Base-by-base conservation (phyloP, 2,113 vertebrate genomes). In the Promerops cafer region DNA sequence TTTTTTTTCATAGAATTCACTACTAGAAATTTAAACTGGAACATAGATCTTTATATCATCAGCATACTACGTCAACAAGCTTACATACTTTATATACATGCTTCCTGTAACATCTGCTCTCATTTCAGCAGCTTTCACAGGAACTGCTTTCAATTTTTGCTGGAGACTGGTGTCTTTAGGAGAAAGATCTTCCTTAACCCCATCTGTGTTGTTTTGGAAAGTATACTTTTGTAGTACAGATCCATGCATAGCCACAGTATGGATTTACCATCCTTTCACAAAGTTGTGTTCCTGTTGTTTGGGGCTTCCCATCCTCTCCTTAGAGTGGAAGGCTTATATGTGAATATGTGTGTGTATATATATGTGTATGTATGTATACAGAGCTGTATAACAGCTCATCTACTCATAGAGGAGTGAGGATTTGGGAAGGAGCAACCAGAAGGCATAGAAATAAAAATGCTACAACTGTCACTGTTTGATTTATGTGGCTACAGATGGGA, bases 331-430 rank as follows among this genome's bases (percentile, higher is more conserved):
- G 26, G 10, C 14, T 11, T 31, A 8, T 35, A 18, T 28, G 16
- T n/a, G 17, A 50, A 57, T 26, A 16, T 59, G 2, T 65, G 22
- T 50, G 7, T 11, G 1, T 50, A 0, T n/a, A 1, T 49, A 1
- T n/a, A 12, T 24, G 6, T 37, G 28, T 40, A 2, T 78, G 10
- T 49, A 16, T 45, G 11, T 24, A 17, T 12, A 20, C 3, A 56
- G 14, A 85, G 39, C 39, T 66, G 6, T n/a, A 0, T 30, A 66
- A 19, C 37, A 59, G 21, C 19, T 87, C 16, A n/a, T 53, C 35
- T 72, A 1, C 13, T 13, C 16, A 8, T 26, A 40, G 30, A 49
- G 9, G 31, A 54, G 35, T 35, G 33, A 31, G 47, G n/a, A 30
- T 77, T 83, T 63, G 37, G 49, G 56, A 80, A 79, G 8, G 18